Evolutionary conservation across 2,888 invertebrate genomes (phyloP).

Genomic region (Pollenia angustigena): DNA sequence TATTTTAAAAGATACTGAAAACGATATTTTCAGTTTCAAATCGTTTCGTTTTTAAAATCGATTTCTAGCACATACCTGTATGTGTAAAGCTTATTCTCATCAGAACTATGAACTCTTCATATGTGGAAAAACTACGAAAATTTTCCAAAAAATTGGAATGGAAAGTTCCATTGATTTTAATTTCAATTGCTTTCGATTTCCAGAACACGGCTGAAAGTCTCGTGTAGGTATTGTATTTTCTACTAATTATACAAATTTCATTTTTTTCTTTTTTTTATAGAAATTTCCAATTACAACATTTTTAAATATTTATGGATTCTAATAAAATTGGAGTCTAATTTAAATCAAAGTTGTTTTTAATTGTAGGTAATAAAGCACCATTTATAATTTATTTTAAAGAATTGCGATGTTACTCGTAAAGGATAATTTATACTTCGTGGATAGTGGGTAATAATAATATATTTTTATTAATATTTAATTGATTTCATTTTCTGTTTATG

Average conservation of each 20-base stretch:
- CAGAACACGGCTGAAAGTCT: too few relatives aligned
- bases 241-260: background rate
- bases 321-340: constrained; percentile 12
- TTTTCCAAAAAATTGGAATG: too few relatives aligned
- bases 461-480: constrained; percentile 70
- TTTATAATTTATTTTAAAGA: constrained; percentile 47
- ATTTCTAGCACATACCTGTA: too few relatives aligned
- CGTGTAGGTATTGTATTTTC: background rate
- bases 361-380: constrained; percentile 56
- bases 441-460: background rate
- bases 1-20: too few relatives aligned
- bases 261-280: background rate
- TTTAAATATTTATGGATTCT: constrained; percentile 9
- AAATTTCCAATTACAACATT: constrained; percentile 15
- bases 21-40: too few relatives aligned
- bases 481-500: constrained; percentile 60
- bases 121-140: too few relatives aligned
- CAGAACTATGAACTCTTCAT: too few relatives aligned
- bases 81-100: too few relatives aligned
- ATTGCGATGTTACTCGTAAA: constrained; percentile 3
- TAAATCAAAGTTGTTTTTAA: constrained; percentile 16
- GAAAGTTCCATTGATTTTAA: too few relatives aligned
- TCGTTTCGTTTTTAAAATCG: too few relatives aligned
- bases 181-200: too few relatives aligned
- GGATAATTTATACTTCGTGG: constrained; percentile 16